Evolutionary conservation across 2,888 invertebrate species (phyloP).

Genomic region (Smittia sp.): DNA sequence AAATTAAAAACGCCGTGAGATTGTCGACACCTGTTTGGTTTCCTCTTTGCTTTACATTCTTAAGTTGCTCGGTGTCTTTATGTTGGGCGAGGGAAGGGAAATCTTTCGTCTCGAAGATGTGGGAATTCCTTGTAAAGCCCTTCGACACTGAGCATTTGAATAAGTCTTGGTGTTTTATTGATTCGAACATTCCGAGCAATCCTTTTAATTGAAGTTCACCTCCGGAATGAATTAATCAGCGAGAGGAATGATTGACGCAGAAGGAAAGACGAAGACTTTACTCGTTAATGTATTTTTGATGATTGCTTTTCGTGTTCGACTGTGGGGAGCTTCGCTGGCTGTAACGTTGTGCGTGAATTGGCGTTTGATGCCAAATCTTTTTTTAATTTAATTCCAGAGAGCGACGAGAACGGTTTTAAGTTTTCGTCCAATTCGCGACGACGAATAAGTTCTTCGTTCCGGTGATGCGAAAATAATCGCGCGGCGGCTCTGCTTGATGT

Average conservation of each 20-base stretch:
- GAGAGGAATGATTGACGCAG: background rate
- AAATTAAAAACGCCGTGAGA: conserved; percentile 26
- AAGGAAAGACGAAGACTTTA: background rate
- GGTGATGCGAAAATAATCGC: conserved; percentile 6
- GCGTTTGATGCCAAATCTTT: background rate
- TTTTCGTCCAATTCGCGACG: background rate
- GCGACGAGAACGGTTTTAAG: background rate
- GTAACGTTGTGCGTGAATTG: conserved; percentile 13
- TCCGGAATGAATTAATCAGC: conserved; percentile 14
- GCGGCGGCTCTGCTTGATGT: background rate
- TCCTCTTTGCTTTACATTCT: conserved; percentile 21
- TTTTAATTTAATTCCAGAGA: conserved; percentile 1
- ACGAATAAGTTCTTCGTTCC: background rate
- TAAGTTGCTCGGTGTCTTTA: background rate
- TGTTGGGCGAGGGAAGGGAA: background rate
- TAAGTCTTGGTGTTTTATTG: background rate
- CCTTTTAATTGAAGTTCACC: conserved; percentile 18
- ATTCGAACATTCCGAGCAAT: conserved; percentile 11
- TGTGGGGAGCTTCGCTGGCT: background rate
- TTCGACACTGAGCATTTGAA: background rate
- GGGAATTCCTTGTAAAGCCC: background rate
- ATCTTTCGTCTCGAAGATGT: background rate
- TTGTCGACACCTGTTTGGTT: conserved; percentile 37
- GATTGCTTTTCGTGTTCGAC: conserved; percentile 23
- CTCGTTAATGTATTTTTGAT: conserved; percentile 32